Conservation (phyloP, 2,888 invertebrate species). For the Tridacna crocea region DNA sequence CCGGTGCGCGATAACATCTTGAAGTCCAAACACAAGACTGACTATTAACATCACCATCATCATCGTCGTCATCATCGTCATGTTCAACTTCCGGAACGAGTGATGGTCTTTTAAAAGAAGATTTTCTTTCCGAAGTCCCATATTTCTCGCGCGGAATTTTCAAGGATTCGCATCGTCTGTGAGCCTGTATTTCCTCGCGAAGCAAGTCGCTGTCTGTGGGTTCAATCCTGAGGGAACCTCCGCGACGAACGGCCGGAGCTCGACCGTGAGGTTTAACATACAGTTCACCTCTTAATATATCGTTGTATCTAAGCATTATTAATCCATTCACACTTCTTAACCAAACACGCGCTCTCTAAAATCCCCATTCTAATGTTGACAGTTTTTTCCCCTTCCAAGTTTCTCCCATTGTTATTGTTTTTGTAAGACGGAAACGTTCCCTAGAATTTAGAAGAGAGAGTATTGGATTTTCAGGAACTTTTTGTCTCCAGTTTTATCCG, state of each 20-base stretch:
- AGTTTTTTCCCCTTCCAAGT: no score
- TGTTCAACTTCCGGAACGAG: slow-evolving; percentile 13
- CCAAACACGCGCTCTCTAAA: no score
- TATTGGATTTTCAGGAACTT: no score
- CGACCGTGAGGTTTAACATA: slow-evolving; percentile 17
- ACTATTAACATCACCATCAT: no score
- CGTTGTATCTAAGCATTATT: slow-evolving; percentile 12
- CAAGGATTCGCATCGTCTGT: slow-evolving; percentile 19
- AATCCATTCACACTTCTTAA: background rate
- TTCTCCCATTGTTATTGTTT: no score
- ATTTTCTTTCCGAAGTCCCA: background rate
- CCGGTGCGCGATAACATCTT: no score
- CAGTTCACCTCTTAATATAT: slow-evolving; percentile 6
- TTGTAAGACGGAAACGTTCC: no score
- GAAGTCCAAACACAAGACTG: no score
- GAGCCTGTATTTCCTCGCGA: slow-evolving; percentile 14
- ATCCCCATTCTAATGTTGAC: no score
- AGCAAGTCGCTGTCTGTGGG: slow-evolving; percentile 5
- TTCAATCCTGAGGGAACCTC: slow-evolving; percentile 16
- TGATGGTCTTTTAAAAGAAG: slow-evolving; percentile 9
- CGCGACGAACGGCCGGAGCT: background rate
- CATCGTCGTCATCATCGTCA: background rate
- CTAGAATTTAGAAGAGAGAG: no score
- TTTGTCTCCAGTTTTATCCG: no score
- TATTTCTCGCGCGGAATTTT: slow-evolving; percentile 3